These are phyloP conservation scores for Acanthopagrus latus DNA, from an alignment of 2,797 vertebrate species.

Conservation along the genomic window DNA sequence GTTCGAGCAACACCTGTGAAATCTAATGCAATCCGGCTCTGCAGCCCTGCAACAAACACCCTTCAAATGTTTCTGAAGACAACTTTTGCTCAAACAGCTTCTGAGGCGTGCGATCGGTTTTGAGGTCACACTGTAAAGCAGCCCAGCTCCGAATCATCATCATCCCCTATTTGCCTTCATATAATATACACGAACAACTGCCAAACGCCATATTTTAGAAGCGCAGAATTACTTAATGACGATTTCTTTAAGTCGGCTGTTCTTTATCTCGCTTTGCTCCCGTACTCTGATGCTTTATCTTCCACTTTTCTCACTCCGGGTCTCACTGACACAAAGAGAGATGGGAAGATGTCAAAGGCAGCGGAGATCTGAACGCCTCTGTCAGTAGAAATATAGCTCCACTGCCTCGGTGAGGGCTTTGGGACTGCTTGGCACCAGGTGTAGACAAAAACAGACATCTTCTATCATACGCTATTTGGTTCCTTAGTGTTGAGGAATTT, in stretches of 20 bases:
- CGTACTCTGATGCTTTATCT: not conserved
- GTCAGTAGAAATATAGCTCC: constrained; percentile 50
- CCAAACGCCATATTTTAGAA: not conserved
- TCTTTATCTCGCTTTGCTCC: constrained; percentile 5
- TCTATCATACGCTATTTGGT: constrained; percentile 12
- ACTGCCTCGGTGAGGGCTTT: constrained; percentile 28
- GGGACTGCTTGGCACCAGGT: constrained; percentile 35
- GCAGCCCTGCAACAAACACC: constrained; percentile 17
- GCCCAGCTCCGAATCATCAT: not conserved
- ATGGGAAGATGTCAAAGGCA: constrained; percentile 37
- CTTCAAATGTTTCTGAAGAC: constrained; percentile 20
- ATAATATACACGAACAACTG: not conserved
- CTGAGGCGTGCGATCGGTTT: not conserved
- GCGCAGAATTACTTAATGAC: not conserved
- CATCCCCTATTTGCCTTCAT: not conserved
- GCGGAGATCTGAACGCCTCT: constrained; percentile 26
- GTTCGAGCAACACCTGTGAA: constrained; percentile 50
- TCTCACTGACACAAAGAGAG: constrained; percentile 44
- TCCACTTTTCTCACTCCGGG: not conserved
- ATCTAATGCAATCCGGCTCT: constrained; percentile 33
- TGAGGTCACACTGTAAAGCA: not conserved
- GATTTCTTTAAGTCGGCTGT: not conserved
- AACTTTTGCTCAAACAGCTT: not conserved
- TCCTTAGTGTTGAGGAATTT: constrained; percentile 16
- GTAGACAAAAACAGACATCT: constrained; percentile 38